Conservation (phyloP, 2,113 vertebrate genomes). For the Caloenas nicobarica region DNA sequence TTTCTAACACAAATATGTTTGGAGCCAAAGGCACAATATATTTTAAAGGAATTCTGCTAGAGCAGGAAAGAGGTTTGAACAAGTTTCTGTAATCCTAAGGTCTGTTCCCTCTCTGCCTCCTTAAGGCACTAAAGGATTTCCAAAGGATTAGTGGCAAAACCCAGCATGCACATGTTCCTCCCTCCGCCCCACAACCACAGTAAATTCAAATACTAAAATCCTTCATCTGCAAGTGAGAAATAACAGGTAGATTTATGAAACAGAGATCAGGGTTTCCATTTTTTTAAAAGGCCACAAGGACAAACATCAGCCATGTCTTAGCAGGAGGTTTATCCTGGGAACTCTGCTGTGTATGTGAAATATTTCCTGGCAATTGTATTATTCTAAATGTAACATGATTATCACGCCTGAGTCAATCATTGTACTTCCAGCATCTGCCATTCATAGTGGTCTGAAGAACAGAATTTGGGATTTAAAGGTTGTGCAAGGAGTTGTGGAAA, state of each 20-base stretch:
- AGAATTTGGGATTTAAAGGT: not conserved
- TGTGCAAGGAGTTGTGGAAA: not conserved
- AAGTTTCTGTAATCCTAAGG: conserved; percentile 23
- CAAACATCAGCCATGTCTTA: not conserved
- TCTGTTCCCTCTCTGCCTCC: conserved; percentile 39
- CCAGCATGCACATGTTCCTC: not conserved
- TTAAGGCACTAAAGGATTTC: conserved; percentile 70
- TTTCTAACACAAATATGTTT: conserved; percentile 28
- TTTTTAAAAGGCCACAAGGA: not conserved
- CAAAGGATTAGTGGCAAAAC: conserved; percentile 37
- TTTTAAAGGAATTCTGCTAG: conserved; percentile 40
- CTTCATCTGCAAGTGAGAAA: not conserved
- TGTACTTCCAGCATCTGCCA: not conserved
- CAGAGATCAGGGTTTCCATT: not conserved
- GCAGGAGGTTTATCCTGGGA: not conserved
- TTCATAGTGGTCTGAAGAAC: not conserved
- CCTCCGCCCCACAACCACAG: not conserved
- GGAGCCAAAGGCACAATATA: conserved; percentile 29
- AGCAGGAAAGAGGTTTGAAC: conserved; percentile 33
- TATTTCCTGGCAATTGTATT: not conserved
- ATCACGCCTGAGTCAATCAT: not conserved
- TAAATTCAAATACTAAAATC: not conserved
- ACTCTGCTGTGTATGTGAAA: not conserved
- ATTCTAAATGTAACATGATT: not conserved
- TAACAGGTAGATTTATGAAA: not conserved